phyloP scores from a whole-genome alignment of 2,797 vertebrate species.

The Catamblyrhynchus diadema region DNA sequence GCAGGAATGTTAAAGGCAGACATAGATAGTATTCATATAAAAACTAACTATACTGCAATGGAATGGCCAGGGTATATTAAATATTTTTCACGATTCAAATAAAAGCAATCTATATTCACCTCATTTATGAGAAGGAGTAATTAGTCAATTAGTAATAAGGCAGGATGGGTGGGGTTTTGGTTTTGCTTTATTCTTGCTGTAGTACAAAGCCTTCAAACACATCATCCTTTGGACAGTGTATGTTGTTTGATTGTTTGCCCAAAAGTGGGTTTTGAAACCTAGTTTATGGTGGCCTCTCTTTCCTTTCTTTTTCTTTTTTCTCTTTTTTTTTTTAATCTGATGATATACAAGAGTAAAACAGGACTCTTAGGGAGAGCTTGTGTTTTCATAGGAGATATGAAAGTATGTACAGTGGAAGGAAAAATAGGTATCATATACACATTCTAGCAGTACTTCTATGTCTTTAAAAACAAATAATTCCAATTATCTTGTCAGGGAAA shows the following conservation, averaged over 20 bases:
- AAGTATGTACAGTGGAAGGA: neutral
- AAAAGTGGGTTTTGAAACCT: neutral
- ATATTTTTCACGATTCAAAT: neutral
- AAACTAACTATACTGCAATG: neutral
- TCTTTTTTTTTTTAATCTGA: neutral
- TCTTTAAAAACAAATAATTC: constrained; percentile 26
- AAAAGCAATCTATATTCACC: neutral
- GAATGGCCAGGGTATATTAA: neutral
- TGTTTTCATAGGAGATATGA: neutral
- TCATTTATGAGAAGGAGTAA: neutral
- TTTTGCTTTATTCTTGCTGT: neutral
- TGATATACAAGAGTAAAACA: neutral
- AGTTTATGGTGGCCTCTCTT: neutral
- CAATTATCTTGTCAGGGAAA: neutral
- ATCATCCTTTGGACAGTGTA: neutral
- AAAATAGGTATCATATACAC: neutral
- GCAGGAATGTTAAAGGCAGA: neutral
- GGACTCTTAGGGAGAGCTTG: neutral
- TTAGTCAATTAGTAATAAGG: neutral
- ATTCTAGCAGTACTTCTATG: neutral
- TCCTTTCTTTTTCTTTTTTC: neutral
- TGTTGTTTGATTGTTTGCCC: neutral
- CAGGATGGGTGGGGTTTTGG: neutral
- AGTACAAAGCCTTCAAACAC: neutral
- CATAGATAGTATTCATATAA: neutral